Evolutionary conservation across 1,140 invertebrate genomes (phyloP).

Genomic region (Heliconius congener): DNA sequence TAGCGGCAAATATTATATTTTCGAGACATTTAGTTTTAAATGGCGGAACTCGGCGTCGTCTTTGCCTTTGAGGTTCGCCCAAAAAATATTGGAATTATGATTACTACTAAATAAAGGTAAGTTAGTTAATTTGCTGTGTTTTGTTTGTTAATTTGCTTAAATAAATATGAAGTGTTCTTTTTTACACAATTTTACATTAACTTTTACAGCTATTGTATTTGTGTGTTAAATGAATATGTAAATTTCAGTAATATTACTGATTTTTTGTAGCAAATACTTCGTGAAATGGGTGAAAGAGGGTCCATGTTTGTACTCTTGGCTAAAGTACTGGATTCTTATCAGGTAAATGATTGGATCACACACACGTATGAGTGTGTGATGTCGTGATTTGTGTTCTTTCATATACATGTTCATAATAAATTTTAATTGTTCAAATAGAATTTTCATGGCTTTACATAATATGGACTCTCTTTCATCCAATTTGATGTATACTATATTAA

Average conservation of each 20-base stretch:
- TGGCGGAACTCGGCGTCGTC: no score
- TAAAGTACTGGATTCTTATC: slow-evolving; percentile 62
- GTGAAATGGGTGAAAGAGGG: slow-evolving; percentile 77
- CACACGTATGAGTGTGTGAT: slow-evolving; percentile 1
- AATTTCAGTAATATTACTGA: slow-evolving; percentile 34
- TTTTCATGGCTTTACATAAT: slow-evolving; percentile 47
- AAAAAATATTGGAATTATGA: no score
- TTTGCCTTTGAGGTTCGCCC: no score
- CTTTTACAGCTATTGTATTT: background rate
- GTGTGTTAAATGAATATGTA: background rate
- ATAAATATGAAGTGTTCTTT: no score
- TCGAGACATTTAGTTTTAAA: background rate
- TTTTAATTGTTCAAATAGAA: background rate
- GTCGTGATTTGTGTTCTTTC: slow-evolving; percentile 37
- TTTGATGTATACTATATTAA: slow-evolving; percentile 25
- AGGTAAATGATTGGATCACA: slow-evolving; percentile 53
- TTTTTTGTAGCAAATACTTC: slow-evolving; percentile 72
- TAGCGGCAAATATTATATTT: no score
- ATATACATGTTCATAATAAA: slow-evolving; percentile 30
- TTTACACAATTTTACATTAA: background rate
- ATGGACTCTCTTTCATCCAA: slow-evolving; percentile 66
- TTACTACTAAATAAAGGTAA: background rate
- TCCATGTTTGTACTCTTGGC: slow-evolving; percentile 71
- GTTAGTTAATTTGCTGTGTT: background rate
- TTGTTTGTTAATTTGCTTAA: no score